Conservation (phyloP, 2,888 invertebrate species). For the Acanthopleura granulata region DNA sequence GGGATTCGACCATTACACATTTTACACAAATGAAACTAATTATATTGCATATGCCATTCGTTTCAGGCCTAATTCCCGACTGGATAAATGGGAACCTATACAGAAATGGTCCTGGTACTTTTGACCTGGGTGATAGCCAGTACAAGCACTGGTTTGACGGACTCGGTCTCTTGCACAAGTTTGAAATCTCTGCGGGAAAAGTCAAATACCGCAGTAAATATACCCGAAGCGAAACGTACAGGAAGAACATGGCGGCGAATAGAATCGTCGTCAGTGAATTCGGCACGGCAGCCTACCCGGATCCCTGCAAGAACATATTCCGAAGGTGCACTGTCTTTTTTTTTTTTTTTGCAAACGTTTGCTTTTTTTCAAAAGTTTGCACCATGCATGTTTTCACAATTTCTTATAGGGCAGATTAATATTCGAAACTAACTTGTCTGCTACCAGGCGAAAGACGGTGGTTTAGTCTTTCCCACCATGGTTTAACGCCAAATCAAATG, state of each 20-base stretch:
- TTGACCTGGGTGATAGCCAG: conserved; percentile 78
- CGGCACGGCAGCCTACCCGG: conserved; percentile 82
- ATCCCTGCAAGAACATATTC: neutral
- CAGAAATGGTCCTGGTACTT: conserved; percentile 82
- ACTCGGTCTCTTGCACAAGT: conserved; percentile 76
- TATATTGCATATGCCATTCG: neutral
- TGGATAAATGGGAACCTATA: conserved; percentile 40
- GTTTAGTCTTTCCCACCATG: too few species aligned
- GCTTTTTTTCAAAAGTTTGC: too few species aligned
- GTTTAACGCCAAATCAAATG: too few species aligned
- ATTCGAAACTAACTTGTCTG: too few species aligned
- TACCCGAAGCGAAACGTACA: conserved; percentile 78
- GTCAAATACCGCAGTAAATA: conserved; percentile 70
- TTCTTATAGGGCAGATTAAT: too few species aligned
- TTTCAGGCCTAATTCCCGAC: conserved; percentile 33
- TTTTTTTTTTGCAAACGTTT: conserved; percentile 67
- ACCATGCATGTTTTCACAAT: too few species aligned
- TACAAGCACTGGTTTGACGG: conserved; percentile 88
- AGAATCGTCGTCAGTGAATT: conserved; percentile 86
- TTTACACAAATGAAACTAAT: too few species aligned
- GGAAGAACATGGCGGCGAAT: conserved; percentile 77
- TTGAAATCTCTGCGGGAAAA: conserved; percentile 66
- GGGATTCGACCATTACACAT: too few species aligned
- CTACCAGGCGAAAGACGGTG: too few species aligned
- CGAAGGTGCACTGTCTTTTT: neutral